Base-by-base conservation (phyloP, 2,113 vertebrate genomes). In the Microcebus griseorufus region DNA sequence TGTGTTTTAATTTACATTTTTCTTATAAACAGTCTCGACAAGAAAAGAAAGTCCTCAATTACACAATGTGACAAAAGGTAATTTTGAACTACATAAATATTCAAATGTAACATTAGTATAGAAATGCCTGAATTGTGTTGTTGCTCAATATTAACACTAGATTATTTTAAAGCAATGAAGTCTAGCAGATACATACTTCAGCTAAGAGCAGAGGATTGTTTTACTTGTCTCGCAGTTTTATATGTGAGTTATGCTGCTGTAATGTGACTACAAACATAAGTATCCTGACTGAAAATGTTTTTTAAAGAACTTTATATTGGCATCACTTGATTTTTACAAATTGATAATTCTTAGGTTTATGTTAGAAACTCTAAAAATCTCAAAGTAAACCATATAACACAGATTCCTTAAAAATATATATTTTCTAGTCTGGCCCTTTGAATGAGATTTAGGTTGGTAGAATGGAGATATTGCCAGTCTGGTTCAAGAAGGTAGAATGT, bases 51-150 rank as follows among this genome's bases (percentile, higher is more conserved):
- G 23, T 79, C 81, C 96, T 94, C 93, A 75, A 13, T 94, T 95
- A 58, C 89, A 96, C 42, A 99, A 98, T 32, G 39, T 98, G 64
- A 98, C 98, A 39, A 92, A 97, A 99, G 98, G 98, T 99, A 98
- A 94, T 86, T 16, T 96, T 97, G 6, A 88, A 11, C 1, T 42
- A 53, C 23, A 13, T 60, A 93, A 80, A 73, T 53, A n/a, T 51
- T 72, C 39, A 72, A 23, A 39, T 83, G 34, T 6, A 87, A 4
- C 48, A 4, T 70, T 83, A 22, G 9, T 67, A 9, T 80, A 13
- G 25, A 80, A n/a, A 17, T 70, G 7, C 10, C 32, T 81, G 82
- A 86, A 65, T 62, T 80, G 22, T 55, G 1, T 65, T 70, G 18
- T 3, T n/a, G 20, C 5, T 51, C 64, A 69, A 55, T 69, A 58